Conservation (phyloP, 2,797 vertebrate genomes). For the Thunnus albacares region DNA sequence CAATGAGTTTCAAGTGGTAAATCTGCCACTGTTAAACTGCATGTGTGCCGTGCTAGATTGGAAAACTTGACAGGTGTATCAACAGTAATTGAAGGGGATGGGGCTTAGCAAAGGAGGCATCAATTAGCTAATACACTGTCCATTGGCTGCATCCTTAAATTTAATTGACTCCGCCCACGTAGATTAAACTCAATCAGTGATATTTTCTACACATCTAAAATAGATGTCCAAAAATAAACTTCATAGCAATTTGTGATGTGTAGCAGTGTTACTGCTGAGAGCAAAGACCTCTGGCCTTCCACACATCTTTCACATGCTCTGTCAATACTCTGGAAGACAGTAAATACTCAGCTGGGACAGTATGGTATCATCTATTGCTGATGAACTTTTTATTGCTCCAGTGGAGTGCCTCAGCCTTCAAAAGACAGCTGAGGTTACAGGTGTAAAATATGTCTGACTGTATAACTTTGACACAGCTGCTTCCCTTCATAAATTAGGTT, state of each 20-base stretch:
- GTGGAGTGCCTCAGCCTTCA: conserved; percentile 28
- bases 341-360: conserved; percentile 40
- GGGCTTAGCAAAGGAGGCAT: no score
- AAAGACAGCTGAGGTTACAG: conserved; percentile 40
- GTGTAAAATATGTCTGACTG: conserved; percentile 47
- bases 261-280: conserved; percentile 15
- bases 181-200: no score
- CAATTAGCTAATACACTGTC: no score
- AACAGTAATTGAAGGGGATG: no score
- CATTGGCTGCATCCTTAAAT: no score
- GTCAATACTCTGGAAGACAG: conserved; percentile 28
- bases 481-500: conserved; percentile 47
- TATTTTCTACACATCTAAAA: no score
- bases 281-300: conserved; percentile 26
- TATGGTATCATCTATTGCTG: conserved; percentile 50
- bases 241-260: neutral
- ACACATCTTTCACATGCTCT: conserved; percentile 25
- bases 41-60: no score
- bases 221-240: neutral
- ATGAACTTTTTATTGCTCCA: conserved; percentile 41
- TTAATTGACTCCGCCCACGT: no score
- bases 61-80: no score
- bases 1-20: no score
- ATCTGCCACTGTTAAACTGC: no score
- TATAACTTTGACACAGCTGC: conserved; percentile 38